These are phyloP conservation scores for Trachymyrmex cornetzi DNA, from an alignment of 1,140 invertebrate genomes.

Conservation along the genomic window DNA sequence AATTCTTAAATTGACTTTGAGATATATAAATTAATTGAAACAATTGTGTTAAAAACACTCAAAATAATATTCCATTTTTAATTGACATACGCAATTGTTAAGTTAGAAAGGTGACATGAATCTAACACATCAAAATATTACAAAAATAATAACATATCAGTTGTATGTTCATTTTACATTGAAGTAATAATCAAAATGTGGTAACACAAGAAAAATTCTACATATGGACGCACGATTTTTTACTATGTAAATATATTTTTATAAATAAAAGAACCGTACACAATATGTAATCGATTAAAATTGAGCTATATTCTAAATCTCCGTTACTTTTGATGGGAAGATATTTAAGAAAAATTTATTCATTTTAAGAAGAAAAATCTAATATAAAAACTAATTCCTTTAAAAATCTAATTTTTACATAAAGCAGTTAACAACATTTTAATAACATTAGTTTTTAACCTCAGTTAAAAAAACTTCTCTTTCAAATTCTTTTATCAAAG, in stretches of 20 bases:
- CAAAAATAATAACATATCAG: no score
- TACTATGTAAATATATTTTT: background rate
- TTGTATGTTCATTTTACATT: no score
- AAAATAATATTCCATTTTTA: no score
- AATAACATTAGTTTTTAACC: background rate
- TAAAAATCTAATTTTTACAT: background rate
- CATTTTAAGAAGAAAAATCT: background rate
- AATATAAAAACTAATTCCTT: conserved; percentile 8
- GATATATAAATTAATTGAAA: no score
- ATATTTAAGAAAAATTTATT: background rate
- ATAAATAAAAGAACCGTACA: background rate
- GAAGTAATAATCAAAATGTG: no score
- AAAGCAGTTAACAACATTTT: background rate
- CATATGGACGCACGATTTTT: no score
- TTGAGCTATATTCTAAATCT: background rate
- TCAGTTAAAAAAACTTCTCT: background rate
- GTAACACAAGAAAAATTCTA: no score
- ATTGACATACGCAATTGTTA: no score
- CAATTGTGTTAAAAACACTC: no score
- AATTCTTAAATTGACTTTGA: no score
- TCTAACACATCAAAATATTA: no score
- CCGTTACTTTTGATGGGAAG: background rate
- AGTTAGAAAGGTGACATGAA: no score
- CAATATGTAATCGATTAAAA: background rate
- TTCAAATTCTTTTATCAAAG: background rate